Conservation (phyloP, 2,113 vertebrate genomes). For the Gavialis gangeticus region DNA sequence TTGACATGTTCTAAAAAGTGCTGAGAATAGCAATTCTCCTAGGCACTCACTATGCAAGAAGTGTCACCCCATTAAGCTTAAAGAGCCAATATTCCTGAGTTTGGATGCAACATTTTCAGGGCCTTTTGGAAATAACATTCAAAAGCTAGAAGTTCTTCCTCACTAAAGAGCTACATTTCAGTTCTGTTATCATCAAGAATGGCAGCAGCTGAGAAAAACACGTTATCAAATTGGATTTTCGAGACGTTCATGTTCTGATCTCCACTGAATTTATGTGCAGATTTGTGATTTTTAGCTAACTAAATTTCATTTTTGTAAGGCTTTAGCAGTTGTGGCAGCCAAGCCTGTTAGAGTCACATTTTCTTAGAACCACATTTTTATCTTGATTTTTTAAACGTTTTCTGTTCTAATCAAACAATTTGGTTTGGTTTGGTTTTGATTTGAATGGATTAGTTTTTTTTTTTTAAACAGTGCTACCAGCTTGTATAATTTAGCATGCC, state of each 20-base stretch:
- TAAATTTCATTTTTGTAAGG: neutral
- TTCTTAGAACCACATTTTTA: neutral
- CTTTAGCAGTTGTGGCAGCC: neutral
- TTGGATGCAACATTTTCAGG: neutral
- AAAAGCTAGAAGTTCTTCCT: neutral
- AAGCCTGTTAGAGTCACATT: neutral
- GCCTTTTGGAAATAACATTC: neutral
- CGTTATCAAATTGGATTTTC: neutral
- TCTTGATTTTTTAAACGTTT: neutral
- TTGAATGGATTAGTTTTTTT: neutral
- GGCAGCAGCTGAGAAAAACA: neutral
- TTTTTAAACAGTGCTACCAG: neutral
- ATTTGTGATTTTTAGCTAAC: neutral
- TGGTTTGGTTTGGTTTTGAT: neutral
- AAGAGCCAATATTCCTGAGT: fast-evolving
- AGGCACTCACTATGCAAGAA: no score
- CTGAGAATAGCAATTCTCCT: no score
- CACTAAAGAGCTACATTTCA: neutral
- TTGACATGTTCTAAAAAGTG: no score
- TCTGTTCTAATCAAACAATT: neutral
- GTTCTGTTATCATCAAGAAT: fast-evolving
- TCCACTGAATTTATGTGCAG: neutral
- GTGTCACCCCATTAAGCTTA: neutral
- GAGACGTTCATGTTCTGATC: neutral
- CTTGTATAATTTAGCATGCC: neutral